These are phyloP conservation scores for Melanotus villosus DNA, from an alignment of 2,888 invertebrate species.

Conservation along the genomic window DNA sequence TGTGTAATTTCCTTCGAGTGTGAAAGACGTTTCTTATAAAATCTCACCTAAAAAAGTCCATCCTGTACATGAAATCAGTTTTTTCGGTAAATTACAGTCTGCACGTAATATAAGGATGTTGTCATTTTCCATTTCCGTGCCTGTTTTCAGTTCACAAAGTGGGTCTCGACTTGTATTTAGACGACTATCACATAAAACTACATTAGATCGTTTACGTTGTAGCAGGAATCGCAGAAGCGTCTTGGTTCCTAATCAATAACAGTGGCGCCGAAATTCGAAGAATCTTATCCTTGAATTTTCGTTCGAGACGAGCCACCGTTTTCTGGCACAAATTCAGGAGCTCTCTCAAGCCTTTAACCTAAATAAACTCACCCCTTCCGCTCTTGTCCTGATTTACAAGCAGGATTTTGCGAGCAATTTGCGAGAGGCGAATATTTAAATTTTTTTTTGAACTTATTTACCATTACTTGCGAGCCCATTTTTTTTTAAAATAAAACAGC, in stretches of 20 bases:
- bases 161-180: slow-evolving; percentile 1
- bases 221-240: slow-evolving; percentile 15
- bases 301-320: slow-evolving; percentile 13
- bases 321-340: slow-evolving; percentile 40
- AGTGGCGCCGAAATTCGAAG: slow-evolving; percentile 41
- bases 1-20: no score
- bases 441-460: neutral
- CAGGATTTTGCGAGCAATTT: slow-evolving; percentile 8
- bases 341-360: slow-evolving; percentile 38
- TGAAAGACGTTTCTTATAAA: no score
- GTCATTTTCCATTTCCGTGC: slow-evolving; percentile 11
- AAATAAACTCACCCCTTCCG: slow-evolving; percentile 28
- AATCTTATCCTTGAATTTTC: slow-evolving; percentile 44
- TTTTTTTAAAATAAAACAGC: neutral
- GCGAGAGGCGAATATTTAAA: slow-evolving; percentile 12
- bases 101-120: neutral
- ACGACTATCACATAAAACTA: slow-evolving; percentile 4
- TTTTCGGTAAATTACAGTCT: neutral
- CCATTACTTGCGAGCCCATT: neutral
- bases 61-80: no score
- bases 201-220: slow-evolving; percentile 26
- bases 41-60: no score
- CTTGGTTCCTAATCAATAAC: slow-evolving; percentile 35
- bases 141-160: neutral
- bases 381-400: slow-evolving; percentile 8